Evolutionary conservation across 2,797 vertebrate genomes (phyloP).

Genomic region (Danio tinwini): DNA sequence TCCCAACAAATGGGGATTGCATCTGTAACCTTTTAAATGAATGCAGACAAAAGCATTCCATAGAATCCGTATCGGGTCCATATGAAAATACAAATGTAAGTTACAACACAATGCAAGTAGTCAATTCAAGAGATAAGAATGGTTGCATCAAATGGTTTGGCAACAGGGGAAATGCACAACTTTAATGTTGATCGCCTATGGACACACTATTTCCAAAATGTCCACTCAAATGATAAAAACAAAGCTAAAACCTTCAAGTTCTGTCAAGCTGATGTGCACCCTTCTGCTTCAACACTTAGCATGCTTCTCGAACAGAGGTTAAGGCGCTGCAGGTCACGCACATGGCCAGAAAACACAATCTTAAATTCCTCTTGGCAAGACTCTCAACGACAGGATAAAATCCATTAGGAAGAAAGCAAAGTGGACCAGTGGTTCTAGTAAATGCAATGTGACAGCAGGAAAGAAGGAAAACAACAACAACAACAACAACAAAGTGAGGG

Average conservation of each 20-base stretch:
- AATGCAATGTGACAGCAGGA: conserved; percentile 29
- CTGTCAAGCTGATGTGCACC: conserved; percentile 13
- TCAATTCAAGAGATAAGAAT: not conserved
- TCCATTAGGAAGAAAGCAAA: conserved; percentile 5
- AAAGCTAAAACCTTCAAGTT: conserved; percentile 27
- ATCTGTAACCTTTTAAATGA: conserved; percentile 36
- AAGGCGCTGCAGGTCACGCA: not conserved
- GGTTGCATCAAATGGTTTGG: not conserved
- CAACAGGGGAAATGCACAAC: not conserved
- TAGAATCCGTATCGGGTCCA: not conserved
- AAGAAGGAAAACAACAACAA: not conserved
- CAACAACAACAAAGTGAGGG: not conserved
- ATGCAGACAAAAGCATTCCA: not conserved
- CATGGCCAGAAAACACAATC: not conserved
- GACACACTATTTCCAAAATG: not conserved
- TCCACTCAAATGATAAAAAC: conserved; percentile 15
- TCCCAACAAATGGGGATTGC: not conserved
- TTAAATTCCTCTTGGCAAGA: conserved; percentile 14
- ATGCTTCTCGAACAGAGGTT: not conserved
- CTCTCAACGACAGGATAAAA: conserved; percentile 14
- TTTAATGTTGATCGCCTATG: not conserved
- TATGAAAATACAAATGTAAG: not conserved
- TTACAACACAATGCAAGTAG: not conserved
- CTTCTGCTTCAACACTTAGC: not conserved
- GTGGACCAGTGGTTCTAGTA: not conserved